Base-by-base conservation (phyloP, 1,140 invertebrate genomes). In the Acromyrmex heyeri region DNA sequence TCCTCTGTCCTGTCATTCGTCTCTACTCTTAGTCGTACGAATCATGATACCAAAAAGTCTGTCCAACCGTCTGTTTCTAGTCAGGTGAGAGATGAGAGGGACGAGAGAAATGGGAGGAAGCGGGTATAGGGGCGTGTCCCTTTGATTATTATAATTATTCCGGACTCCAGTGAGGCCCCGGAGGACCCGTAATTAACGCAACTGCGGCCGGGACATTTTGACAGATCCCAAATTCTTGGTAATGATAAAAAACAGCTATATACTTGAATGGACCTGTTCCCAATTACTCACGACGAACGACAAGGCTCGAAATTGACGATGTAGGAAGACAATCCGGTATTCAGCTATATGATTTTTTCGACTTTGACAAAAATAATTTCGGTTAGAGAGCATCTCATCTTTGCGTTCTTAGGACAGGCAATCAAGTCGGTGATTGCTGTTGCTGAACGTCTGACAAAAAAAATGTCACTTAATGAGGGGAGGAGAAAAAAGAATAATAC, bases 101-200 rank as follows among this genome's bases (percentile, higher is more conserved):
- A 27, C 5, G 67, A 67, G 44, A 69, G 78, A 67, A 38, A 55
- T 69, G 21, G 73, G 48, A 76, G 75, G 16, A 62, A 27, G 55
- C n/a, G 38, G 38, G 64, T 64, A 78, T 88, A 92, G 92, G 93
- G 95, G 95, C 95, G 94, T 94, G 91, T 92, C 92, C 85, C 87
- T 27, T 91, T 95, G 94, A 95, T 95, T 95, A 95, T 95, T 95
- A 95, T 95, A 95, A 95, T 95, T 95, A 95, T 95, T 94, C 91
- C 87, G 86, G 88, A 91, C 88, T 90, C 87, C 87, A 81, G 64
- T 69, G 70, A 87, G 82, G 67, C 62, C 77, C 64, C 48, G 72
- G 24, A 61, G 90, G 91, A 94, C 93, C 65, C 93, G 92, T 94
- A 95, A 95, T 95, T 95, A 95, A 95, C 92, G 93, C 94, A 94